A percentile compares a stretch with the other conserved stretches of the same genome.
These are phyloP conservation scores for Tetraneura akinire DNA, from an alignment of 1,140 invertebrate genomes.

Conservation along the genomic window DNA sequence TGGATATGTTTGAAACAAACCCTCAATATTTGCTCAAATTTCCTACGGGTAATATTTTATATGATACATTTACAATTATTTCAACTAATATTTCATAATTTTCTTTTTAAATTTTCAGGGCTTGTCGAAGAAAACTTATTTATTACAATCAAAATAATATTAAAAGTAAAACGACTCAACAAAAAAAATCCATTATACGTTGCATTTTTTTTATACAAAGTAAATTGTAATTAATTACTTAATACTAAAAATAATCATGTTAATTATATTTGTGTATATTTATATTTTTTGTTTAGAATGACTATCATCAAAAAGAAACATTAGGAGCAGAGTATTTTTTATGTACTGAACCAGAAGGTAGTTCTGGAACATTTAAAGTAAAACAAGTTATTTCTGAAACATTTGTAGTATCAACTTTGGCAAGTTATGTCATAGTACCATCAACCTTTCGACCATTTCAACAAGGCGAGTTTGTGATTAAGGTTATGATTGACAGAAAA, in stretches of 20 bases:
- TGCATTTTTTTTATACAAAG: conserved; percentile 49
- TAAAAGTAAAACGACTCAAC: conserved; percentile 41
- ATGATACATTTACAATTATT: not conserved
- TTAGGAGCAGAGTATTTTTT: conserved; percentile 43
- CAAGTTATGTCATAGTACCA: conserved; percentile 40
- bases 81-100: not conserved
- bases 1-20: conserved; percentile 51
- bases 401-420: conserved; percentile 38
- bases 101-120: conserved; percentile 1
- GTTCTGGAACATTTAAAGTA: conserved; percentile 33
- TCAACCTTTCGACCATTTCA: conserved; percentile 36
- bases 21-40: conserved; percentile 52
- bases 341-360: conserved; percentile 47
- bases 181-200: conserved; percentile 43
- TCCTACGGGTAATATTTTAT: conserved; percentile 19
- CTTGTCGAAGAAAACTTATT: conserved; percentile 41
- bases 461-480: conserved; percentile 43
- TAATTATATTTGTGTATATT: not conserved
- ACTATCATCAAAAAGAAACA: conserved; percentile 43
- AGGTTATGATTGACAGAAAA: conserved; percentile 41
- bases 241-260: not conserved
- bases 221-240: not conserved
- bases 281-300: conserved; percentile 39
- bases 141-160: conserved; percentile 47
- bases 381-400: conserved; percentile 42